phyloP scores from a whole-genome alignment of 2,888 invertebrate species.

The Polydesmus complanatus region DNA sequence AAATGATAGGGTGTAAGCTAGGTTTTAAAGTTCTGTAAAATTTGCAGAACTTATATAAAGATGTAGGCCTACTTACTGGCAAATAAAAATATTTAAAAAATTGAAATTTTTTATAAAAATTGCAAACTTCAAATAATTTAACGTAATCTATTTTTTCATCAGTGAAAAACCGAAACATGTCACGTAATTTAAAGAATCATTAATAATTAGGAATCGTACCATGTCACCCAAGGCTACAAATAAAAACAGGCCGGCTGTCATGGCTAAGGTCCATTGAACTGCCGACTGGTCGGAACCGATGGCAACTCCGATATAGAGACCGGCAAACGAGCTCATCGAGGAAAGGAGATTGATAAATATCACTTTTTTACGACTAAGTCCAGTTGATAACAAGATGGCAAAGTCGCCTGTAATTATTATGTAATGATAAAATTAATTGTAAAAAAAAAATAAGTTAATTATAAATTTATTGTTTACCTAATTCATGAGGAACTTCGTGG shows the following conservation, averaged over 20 bases:
- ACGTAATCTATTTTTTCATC: neutral
- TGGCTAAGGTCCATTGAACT: constrained; percentile 33
- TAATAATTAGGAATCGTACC: constrained; percentile 26
- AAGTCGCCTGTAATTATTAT: constrained; percentile 30
- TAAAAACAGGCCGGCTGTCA: constrained; percentile 38
- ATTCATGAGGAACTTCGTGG: constrained; percentile 38
- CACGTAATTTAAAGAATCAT: neutral
- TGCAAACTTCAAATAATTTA: neutral
- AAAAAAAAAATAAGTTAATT: neutral
- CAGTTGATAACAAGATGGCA: constrained; percentile 35
- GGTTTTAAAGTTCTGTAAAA: no score
- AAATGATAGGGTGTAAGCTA: no score
- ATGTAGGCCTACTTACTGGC: no score
- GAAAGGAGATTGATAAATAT: constrained; percentile 34
- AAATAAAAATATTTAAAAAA: no score
- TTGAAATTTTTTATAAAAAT: neutral
- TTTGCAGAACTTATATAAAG: no score
- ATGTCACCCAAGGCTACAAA: constrained; percentile 37
- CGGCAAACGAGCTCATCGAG: constrained; percentile 34
- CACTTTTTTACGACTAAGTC: constrained; percentile 31
- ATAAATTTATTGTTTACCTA: constrained; percentile 26
- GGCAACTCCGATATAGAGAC: constrained; percentile 33
- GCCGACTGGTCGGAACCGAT: constrained; percentile 26
- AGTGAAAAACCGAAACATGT: neutral
- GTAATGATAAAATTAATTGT: neutral